Conservation (phyloP, 2,888 invertebrate species). For the Danaus chrysippus region DNA sequence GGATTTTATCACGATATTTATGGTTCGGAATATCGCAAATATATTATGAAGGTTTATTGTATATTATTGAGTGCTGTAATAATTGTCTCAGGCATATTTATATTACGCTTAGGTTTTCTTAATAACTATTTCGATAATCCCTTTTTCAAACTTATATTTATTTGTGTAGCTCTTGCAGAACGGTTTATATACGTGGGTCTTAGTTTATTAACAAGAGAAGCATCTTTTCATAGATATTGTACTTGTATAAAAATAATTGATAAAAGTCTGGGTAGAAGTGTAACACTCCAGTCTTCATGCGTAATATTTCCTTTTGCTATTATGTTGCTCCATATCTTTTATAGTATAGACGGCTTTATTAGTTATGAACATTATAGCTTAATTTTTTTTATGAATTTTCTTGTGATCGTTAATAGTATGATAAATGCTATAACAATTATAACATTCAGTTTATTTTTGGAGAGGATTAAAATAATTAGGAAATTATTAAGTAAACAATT, state of each 20-base stretch:
- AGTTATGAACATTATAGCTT: neutral
- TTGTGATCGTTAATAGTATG: neutral
- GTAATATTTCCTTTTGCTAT: neutral
- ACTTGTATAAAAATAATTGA: neutral
- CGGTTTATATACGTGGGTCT: neutral
- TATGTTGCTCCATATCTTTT: neutral
- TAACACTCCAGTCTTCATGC: neutral
- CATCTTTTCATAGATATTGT: conserved; percentile 6
- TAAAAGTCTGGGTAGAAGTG: neutral
- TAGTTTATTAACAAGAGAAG: neutral
- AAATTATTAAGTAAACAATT: conserved; percentile 1
- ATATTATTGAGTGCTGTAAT: neutral
- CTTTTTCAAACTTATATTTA: neutral
- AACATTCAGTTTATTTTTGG: neutral
- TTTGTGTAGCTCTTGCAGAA: neutral
- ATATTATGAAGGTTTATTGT: neutral
- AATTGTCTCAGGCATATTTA: neutral
- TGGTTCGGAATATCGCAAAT: neutral
- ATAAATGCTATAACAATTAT: neutral
- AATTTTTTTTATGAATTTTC: neutral
- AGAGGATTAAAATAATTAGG: neutral
- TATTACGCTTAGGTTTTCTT: neutral
- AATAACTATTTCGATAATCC: neutral
- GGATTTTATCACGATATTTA: neutral
- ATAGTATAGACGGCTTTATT: neutral